Evolutionary conservation across 2,888 invertebrate species (phyloP).

Genomic region (Lamellibrachia satsuma): DNA sequence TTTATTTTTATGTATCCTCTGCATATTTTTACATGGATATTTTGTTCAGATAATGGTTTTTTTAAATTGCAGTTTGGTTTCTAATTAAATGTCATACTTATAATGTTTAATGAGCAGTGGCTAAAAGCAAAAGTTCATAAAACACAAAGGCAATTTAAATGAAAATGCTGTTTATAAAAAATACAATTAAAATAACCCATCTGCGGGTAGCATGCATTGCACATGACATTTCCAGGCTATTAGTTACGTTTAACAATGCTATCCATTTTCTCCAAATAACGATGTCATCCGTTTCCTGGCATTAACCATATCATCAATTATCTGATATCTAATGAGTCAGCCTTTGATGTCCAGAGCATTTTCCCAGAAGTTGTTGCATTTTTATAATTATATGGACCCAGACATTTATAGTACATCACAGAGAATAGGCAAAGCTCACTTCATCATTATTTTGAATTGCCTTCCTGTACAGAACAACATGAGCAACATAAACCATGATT

Average conservation of each 20-base stretch:
- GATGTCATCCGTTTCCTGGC: neutral
- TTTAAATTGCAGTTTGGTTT: neutral
- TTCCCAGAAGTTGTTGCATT: neutral
- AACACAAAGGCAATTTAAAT: neutral
- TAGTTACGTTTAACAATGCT: neutral
- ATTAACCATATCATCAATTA: neutral
- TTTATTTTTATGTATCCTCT: neutral
- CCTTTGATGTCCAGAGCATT: neutral
- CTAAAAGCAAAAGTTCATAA: neutral
- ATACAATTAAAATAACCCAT: neutral
- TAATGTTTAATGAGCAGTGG: neutral
- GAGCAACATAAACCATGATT: too few species aligned
- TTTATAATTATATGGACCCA: conserved; percentile 17
- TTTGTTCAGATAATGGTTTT: neutral
- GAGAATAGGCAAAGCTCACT: neutral
- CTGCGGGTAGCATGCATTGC: neutral
- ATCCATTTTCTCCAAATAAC: neutral
- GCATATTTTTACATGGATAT: neutral
- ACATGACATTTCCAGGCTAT: conserved; percentile 6
- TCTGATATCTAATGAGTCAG: neutral
- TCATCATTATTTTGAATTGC: neutral
- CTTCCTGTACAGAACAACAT: neutral
- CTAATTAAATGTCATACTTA: neutral
- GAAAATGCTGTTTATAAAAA: neutral
- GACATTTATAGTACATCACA: neutral